Evolutionary conservation across 2,113 vertebrate species (phyloP), one percentile per base, ranked within the genome.

Genomic region (Trochalopteron elliotii): DNA sequence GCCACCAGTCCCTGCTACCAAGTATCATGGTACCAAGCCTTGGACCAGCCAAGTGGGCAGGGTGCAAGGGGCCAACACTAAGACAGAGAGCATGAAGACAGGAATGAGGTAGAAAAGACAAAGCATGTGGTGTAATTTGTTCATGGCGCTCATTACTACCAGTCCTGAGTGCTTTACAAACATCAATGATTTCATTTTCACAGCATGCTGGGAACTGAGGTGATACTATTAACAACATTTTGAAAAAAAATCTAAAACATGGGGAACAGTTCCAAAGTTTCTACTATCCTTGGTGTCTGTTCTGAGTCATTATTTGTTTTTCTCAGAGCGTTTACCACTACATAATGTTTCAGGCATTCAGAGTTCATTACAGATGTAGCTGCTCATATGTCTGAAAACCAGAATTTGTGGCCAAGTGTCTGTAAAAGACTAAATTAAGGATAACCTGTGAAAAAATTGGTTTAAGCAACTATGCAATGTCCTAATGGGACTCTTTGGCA

Each of bases 261-360:
- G 40, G 21, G 50, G 27, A 85, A 25, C 44, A 55, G 33, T 74
- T 85, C 75, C 93, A 84, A 87, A 68, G 47, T 85, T 79, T 79
- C 67, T 82, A 33, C 78, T 64, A 47, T 67, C 92, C 40, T 60
- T 56, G 16, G 44, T 85, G 57, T 57, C 61, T 76, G 10, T 79
- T 89, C 67, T 69, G 57, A 90, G 75, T 27, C 75, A 80, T 12
- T 44, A 68, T 90, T 79, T 79, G 35, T 59, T 88, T 60, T 88
- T 76, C 67, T 85, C 79, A 72, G 76, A 68, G 44, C 22, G 63
- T 82, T 86, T 72, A 70, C 64, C n/a, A 65, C 59, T 67, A 72
- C 49, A 60, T 31, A 93, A 85, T 6, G 2, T 75, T 68, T 79
- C 44, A 76, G 53, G 74, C 27, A 72, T 76, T 65, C 83, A 47